phyloP scores from a whole-genome alignment of 2,113 vertebrate species.

The Platichthys flesus region DNA sequence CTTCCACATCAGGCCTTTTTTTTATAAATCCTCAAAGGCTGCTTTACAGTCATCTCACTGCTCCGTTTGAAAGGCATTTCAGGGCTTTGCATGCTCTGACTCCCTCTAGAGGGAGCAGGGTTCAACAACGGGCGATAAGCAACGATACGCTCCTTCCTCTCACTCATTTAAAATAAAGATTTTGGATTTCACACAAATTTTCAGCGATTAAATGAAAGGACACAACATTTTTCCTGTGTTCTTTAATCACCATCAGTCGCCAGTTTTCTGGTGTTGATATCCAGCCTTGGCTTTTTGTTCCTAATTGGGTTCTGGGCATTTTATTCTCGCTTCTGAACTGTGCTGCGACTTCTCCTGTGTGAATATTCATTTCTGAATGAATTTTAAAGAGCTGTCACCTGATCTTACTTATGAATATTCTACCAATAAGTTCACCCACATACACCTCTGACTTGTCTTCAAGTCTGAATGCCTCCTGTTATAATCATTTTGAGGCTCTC shows the following conservation, averaged over 20 bases:
- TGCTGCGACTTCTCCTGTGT: neutral
- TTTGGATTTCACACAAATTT: neutral
- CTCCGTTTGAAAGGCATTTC: neutral
- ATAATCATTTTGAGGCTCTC: neutral
- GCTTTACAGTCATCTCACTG: slow-evolving; percentile 25
- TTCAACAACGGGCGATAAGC: slow-evolving; percentile 15
- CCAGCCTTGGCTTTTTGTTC: neutral
- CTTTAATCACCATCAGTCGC: slow-evolving; percentile 2
- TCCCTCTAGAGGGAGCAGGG: slow-evolving; percentile 67
- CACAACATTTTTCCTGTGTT: neutral
- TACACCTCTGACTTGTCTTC: neutral
- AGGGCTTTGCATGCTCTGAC: slow-evolving; percentile 56
- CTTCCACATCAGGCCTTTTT: slow-evolving; percentile 2
- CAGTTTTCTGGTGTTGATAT: neutral
- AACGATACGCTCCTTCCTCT: neutral
- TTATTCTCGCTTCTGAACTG: slow-evolving; percentile 2
- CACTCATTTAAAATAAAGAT: neutral
- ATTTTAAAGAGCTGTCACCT: slow-evolving; percentile 6
- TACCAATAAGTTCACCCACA: neutral
- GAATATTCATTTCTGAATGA: slow-evolving; percentile 8
- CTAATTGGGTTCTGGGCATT: neutral
- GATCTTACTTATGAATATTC: neutral
- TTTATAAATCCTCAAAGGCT: neutral
- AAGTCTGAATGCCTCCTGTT: neutral
- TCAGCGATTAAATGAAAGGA: neutral